Conservation (phyloP, 2,113 vertebrate genomes). For the Stercorarius parasiticus region DNA sequence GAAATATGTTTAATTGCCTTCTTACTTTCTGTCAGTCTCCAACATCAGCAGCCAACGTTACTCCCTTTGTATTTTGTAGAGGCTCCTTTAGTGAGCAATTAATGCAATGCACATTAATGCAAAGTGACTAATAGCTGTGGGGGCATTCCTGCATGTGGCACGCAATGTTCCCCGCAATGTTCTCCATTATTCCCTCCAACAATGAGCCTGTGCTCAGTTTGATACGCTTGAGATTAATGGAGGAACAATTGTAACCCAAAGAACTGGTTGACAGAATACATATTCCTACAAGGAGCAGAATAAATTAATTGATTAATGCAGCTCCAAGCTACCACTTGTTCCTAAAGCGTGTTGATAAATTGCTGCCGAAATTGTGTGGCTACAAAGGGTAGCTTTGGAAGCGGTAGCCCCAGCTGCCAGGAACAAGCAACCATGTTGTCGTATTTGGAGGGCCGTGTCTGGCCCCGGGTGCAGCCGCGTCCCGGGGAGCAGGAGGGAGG, state of each 20-base stretch:
- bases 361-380: not conserved
- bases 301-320: not conserved
- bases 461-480: not conserved
- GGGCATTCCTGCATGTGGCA: not conserved
- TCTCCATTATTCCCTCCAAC: not conserved
- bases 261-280: not conserved
- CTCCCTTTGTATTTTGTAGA: not conserved
- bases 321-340: not conserved
- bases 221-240: not conserved
- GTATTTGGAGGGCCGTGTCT: not conserved
- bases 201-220: not conserved
- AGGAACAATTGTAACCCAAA: not conserved
- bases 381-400: not conserved
- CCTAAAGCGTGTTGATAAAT: not conserved
- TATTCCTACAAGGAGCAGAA: not conserved
- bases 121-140: not conserved
- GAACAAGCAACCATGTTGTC: rapidly evolving
- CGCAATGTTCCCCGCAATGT: not conserved
- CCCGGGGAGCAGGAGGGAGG: not conserved
- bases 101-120: not conserved
- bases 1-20: not conserved
- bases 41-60: not conserved
- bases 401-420: not conserved
- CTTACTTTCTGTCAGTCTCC: not conserved
- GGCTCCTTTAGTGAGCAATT: not conserved